Evolutionary conservation across 2,113 vertebrate genomes (phyloP).

Genomic region (Silurus asotus): DNA sequence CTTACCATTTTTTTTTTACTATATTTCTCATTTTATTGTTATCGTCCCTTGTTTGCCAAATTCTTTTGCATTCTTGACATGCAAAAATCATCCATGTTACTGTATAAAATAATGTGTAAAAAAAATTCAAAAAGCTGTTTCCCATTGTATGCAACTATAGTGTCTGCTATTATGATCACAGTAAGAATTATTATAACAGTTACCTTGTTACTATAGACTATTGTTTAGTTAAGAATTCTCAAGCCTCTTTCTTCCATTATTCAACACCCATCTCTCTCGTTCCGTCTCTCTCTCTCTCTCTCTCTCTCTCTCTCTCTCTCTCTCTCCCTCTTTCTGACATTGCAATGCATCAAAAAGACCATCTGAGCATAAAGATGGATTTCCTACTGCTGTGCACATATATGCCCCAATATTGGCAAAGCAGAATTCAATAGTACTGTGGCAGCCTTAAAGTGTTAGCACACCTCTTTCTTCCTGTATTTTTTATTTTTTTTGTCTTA

Average conservation of each 20-base stretch:
- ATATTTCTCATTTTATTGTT: no score
- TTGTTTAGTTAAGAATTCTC: conserved; percentile 10
- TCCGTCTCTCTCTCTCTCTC: background rate
- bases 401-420: conserved; percentile 35
- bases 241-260: conserved; percentile 11
- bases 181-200: background rate
- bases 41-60: no score
- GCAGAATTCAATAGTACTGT: conserved; percentile 24
- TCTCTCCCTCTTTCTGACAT: background rate
- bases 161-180: background rate
- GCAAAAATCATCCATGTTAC: no score
- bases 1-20: no score
- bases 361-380: conserved; percentile 45
- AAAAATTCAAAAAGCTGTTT: no score
- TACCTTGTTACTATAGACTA: background rate
- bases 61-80: no score
- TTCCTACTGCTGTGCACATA: conserved; percentile 22
- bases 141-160: no score
- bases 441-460: conserved; percentile 2
- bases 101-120: no score
- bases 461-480: background rate
- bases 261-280: conserved; percentile 3
- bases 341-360: conserved; percentile 38
- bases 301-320: background rate
- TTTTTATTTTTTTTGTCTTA: conserved; percentile 20